Percentiles rank a stretch among this genome's conserved stretches.
phyloP scores from a whole-genome alignment of 1,140 invertebrate genomes.

The Pygmarrhopalites habei region DNA sequence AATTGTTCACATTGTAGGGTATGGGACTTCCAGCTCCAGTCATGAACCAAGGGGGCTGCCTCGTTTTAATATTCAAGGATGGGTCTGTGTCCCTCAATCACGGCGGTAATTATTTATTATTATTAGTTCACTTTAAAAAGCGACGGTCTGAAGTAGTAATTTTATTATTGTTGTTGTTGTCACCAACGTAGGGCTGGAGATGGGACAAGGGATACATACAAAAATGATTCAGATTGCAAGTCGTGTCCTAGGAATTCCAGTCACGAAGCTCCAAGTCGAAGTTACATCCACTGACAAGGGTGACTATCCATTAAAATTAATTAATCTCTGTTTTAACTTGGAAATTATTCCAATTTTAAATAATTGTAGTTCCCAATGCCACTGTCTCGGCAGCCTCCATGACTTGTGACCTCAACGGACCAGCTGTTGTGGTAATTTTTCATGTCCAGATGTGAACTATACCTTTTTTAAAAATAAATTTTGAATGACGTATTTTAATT shows the following conservation, averaged over 20 bases:
- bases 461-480: no score
- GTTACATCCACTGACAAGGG: conserved; percentile 88
- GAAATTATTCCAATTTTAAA: no score
- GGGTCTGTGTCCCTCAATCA: conserved; percentile 81
- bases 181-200: conserved; percentile 89
- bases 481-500: no score
- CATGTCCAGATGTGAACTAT: no score
- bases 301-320: no score
- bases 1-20: conserved; percentile 83
- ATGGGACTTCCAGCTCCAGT: conserved; percentile 70
- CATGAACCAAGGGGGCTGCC: conserved; percentile 80
- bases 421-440: conserved; percentile 68
- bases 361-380: conserved; percentile 88
- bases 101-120: no score
- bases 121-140: no score
- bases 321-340: no score
- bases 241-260: conserved; percentile 61
- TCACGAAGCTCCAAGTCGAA: conserved; percentile 70
- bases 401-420: conserved; percentile 87
- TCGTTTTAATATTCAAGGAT: conserved; percentile 80
- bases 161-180: no score
- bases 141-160: no score
- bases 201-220: conserved; percentile 91
- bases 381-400: conserved; percentile 83
- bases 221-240: conserved; percentile 88